Percentiles rank a stretch among this genome's conserved stretches.
phyloP scores from a whole-genome alignment of 2,113 vertebrate genomes.

The Gymnobelideus leadbeateri region DNA sequence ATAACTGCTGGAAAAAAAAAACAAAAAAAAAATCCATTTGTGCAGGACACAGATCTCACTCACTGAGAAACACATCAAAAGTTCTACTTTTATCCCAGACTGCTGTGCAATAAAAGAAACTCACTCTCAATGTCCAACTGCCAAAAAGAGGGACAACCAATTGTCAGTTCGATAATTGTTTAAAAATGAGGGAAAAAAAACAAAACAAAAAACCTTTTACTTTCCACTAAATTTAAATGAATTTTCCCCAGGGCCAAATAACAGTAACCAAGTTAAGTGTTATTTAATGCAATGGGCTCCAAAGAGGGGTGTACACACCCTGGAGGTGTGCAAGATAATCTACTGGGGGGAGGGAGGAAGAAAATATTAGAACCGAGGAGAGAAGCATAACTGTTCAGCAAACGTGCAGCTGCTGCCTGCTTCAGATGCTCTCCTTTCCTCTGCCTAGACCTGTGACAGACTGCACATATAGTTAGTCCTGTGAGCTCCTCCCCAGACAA shows the following conservation, averaged over 20 bases:
- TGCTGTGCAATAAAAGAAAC: not conserved
- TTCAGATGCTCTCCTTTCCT: not conserved
- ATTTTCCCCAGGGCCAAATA: not conserved
- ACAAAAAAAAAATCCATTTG: not conserved
- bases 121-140: not conserved
- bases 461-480: not conserved
- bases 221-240: not conserved
- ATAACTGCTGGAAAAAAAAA: not conserved
- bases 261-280: not conserved
- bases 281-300: not conserved
- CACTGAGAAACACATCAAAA: not conserved
- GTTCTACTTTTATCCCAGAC: not conserved
- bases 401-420: not conserved
- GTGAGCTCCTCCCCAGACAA: not conserved
- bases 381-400: not conserved
- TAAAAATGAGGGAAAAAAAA: no score
- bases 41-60: not conserved
- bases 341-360: not conserved
- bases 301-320: not conserved
- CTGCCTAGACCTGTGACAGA: not conserved
- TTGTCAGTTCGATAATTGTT: not conserved
- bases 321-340: not conserved
- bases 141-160: not conserved
- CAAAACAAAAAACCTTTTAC: not conserved
- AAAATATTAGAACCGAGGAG: not conserved